These are phyloP conservation scores for Sardina pilchardus DNA, from an alignment of 2,113 vertebrate genomes.

Conservation along the genomic window DNA sequence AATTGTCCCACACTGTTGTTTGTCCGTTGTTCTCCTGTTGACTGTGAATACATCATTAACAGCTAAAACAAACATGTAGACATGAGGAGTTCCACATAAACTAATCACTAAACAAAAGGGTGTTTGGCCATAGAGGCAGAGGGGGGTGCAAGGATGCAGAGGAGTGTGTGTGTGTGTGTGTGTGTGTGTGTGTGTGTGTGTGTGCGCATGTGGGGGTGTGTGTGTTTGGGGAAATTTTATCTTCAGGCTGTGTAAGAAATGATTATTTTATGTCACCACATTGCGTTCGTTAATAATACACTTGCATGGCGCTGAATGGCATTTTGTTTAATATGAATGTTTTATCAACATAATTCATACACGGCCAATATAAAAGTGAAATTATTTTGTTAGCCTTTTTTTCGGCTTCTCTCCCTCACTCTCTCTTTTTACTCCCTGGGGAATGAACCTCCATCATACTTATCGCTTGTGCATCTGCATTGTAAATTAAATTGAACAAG, in stretches of 20 bases:
- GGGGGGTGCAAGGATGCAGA: background rate
- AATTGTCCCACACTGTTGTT: conserved; percentile 50
- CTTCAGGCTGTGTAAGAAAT: conserved; percentile 53
- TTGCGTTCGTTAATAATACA: conserved; percentile 62
- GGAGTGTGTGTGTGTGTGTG: background rate
- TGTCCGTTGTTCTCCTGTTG: conserved; percentile 57
- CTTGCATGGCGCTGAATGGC: conserved; percentile 52
- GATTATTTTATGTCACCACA: conserved; percentile 57
- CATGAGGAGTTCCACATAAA: conserved; percentile 52
- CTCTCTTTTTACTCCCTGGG: conserved; percentile 41
- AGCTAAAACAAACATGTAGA: conserved; percentile 60
- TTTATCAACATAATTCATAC: conserved; percentile 63
- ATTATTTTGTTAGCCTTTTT: conserved; percentile 44
- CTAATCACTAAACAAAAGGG: conserved; percentile 57
- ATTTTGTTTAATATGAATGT: conserved; percentile 63
- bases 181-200: background rate
- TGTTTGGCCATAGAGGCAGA: conserved; percentile 26
- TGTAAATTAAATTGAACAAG: conserved; percentile 73
- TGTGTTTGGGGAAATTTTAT: conserved; percentile 29
- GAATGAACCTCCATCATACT: conserved; percentile 61
- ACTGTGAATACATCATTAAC: conserved; percentile 62
- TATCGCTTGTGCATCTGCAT: conserved; percentile 59
- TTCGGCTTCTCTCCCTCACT: conserved; percentile 11
- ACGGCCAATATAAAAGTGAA: conserved; percentile 54
- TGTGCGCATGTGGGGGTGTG: background rate